Evolutionary conservation across 2,113 vertebrate genomes (phyloP).

Genomic region (Chauna torquata): DNA sequence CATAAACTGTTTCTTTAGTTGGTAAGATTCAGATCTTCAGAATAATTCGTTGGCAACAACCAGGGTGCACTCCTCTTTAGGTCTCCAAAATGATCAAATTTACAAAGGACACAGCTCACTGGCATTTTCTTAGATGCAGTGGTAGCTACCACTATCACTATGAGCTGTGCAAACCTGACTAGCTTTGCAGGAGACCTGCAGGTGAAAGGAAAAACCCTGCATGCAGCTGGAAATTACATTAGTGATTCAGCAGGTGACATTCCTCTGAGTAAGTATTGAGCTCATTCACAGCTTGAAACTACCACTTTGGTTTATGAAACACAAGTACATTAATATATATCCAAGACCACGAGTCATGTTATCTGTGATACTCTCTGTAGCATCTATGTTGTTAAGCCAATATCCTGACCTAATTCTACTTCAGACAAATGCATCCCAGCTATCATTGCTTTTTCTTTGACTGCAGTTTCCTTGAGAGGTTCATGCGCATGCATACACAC

Average conservation of each 20-base stretch:
- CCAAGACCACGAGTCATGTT: neutral
- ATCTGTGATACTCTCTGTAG: neutral
- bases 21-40: neutral
- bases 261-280: neutral
- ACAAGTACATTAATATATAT: neutral
- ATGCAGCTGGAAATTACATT: neutral
- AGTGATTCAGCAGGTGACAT: neutral
- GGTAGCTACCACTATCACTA: neutral
- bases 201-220: neutral
- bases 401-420: neutral
- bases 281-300: neutral
- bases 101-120: neutral
- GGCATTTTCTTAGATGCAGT: neutral
- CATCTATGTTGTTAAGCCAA: neutral
- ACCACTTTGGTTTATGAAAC: neutral
- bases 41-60: neutral
- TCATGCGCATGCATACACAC: neutral
- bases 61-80: neutral
- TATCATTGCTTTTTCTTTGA: neutral
- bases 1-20: neutral
- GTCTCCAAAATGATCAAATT: neutral
- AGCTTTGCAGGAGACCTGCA: neutral
- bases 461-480: neutral
- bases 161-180: neutral
- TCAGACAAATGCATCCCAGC: neutral